These are phyloP conservation scores for Pelobates fuscus DNA, from an alignment of 2,113 vertebrate species.

Conservation along the genomic window DNA sequence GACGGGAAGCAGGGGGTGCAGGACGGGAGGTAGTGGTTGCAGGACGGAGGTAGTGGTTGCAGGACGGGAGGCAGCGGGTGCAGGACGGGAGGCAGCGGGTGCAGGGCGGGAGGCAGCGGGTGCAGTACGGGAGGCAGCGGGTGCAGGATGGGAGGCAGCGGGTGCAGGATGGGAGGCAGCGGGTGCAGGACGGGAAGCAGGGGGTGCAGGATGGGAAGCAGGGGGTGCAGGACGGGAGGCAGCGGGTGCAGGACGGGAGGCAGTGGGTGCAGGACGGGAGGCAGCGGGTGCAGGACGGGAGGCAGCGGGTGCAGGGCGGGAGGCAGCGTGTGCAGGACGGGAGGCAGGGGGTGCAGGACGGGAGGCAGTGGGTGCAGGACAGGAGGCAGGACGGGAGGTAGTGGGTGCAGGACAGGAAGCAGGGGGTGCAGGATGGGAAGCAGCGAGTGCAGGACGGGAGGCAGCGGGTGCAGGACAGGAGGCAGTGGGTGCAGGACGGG, in stretches of 20 bases:
- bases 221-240: background rate
- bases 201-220: background rate
- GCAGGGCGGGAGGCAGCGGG: background rate
- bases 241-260: background rate
- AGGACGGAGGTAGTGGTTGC: background rate
- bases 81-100: background rate
- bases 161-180: no score
- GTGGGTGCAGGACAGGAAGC: background rate
- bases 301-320: no score
- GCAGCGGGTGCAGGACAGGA: background rate
- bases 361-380: no score
- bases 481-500: no score
- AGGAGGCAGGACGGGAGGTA: background rate
- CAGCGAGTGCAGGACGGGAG: background rate
- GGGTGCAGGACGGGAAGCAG: background rate
- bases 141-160: no score
- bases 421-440: background rate
- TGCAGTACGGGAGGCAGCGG: no score
- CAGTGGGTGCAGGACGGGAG: no score
- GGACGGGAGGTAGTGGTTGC: background rate
- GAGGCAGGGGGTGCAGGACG: background rate
- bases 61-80: no score
- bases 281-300: no score
- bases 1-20: background rate
- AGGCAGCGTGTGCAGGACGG: no score